Percentiles rank a stretch among this genome's conserved stretches.
Conservation (phyloP, 2,888 invertebrate genomes). For the Acleris laterana region DNA sequence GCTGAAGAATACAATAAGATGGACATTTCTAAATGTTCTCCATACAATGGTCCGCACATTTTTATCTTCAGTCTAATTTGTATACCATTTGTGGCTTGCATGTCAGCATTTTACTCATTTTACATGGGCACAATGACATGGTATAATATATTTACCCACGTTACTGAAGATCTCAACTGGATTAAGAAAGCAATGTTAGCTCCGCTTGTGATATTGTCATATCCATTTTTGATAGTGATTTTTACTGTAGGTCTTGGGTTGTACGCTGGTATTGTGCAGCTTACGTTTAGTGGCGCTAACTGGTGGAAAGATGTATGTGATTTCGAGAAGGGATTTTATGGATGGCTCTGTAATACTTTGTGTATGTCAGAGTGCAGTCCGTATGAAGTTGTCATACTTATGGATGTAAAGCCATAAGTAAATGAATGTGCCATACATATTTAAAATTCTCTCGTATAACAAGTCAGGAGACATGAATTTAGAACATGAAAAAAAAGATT, state of each 20-base stretch:
- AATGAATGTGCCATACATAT: neutral
- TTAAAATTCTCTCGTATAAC: too few relatives aligned
- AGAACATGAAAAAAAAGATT: too few relatives aligned
- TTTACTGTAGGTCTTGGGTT: slow-evolving; percentile 87
- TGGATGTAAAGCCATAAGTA: slow-evolving; percentile 79
- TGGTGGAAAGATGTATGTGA: slow-evolving; percentile 90
- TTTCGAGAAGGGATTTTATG: slow-evolving; percentile 91
- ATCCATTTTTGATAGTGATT: slow-evolving; percentile 88
- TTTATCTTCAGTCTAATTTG: slow-evolving; percentile 86
- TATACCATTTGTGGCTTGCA: slow-evolving; percentile 86
- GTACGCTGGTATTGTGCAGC: slow-evolving; percentile 87
- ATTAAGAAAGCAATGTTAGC: slow-evolving; percentile 86
- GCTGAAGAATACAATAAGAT: slow-evolving; percentile 84
- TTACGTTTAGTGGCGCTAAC: slow-evolving; percentile 87
- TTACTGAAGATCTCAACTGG: slow-evolving; percentile 87
- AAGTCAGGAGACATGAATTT: too few relatives aligned
- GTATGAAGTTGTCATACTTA: slow-evolving; percentile 88
- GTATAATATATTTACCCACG: slow-evolving; percentile 89
- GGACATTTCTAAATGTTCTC: slow-evolving; percentile 82
- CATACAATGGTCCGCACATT: slow-evolving; percentile 86
- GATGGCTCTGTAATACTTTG: slow-evolving; percentile 88
- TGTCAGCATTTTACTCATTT: slow-evolving; percentile 88
- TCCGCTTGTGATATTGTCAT: slow-evolving; percentile 87
- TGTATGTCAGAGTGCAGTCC: slow-evolving; percentile 89
- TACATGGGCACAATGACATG: slow-evolving; percentile 90